These are phyloP conservation scores for Takifugu flavidus DNA, from an alignment of 2,113 vertebrate genomes.

Conservation along the genomic window DNA sequence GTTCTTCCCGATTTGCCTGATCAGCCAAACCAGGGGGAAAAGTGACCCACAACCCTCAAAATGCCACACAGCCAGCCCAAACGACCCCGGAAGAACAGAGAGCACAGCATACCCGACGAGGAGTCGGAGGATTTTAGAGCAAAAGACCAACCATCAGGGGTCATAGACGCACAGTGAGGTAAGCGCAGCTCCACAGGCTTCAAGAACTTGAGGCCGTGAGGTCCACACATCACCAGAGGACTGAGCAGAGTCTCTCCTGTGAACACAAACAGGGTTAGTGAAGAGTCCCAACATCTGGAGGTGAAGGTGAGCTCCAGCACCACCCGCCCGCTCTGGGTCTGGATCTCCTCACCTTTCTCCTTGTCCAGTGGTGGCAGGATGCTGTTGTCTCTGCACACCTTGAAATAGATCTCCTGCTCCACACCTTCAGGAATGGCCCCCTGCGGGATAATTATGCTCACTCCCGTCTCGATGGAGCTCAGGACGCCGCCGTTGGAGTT, in stretches of 20 bases:
- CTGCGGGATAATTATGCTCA: constrained; percentile 98
- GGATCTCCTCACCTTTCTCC: constrained; percentile 85
- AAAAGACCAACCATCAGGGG: constrained; percentile 98
- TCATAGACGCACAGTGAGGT: constrained; percentile 97
- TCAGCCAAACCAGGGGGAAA: constrained; percentile 55
- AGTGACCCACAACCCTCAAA: constrained; percentile 70
- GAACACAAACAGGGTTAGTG: constrained; percentile 20
- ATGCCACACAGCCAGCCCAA: constrained; percentile 79
- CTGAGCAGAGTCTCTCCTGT: constrained; percentile 91
- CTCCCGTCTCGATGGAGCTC: constrained; percentile 97
- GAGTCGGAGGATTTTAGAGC: constrained; percentile 98
- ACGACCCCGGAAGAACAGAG: constrained; percentile 91
- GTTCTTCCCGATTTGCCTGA: constrained; percentile 1
- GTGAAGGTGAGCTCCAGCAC: neutral
- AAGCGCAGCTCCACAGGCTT: constrained; percentile 95
- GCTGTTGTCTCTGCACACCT: constrained; percentile 98
- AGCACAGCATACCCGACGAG: constrained; percentile 96
- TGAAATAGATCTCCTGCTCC: constrained; percentile 99
- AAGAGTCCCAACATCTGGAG: neutral
- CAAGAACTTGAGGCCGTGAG: constrained; percentile 93
- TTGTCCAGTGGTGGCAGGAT: constrained; percentile 98
- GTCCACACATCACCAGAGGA: constrained; percentile 93
- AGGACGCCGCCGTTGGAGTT: constrained; percentile 93
- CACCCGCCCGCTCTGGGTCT: neutral
- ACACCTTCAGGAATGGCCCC: constrained; percentile 94